Evolutionary conservation across 2,113 vertebrate species (phyloP).

Genomic region (Ctenodactylus gundi): DNA sequence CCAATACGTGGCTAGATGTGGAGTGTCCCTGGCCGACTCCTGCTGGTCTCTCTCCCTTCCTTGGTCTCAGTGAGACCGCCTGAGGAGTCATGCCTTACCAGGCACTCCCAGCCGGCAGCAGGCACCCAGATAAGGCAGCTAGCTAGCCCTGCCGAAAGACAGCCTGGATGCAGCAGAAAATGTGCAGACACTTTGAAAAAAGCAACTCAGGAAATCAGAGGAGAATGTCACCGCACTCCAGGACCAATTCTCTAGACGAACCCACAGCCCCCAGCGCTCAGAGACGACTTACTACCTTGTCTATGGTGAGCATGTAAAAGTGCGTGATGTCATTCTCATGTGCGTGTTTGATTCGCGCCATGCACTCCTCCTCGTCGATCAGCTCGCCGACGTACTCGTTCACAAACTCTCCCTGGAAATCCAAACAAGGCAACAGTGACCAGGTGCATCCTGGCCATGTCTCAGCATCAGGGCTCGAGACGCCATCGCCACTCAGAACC

Average conservation of each 20-base stretch:
- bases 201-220: neutral
- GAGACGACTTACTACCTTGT: conserved; percentile 95
- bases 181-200: fast-evolving
- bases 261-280: too few relatives aligned
- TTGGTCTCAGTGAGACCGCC: too few relatives aligned
- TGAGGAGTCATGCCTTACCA: fast-evolving
- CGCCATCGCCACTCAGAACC: fast-evolving
- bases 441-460: neutral
- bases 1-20: neutral
- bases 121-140: neutral
- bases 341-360: conserved; percentile 93
- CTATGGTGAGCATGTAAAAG: conserved; percentile 99
- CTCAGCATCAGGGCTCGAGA: neutral
- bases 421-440: neutral
- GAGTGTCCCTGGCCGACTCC: neutral
- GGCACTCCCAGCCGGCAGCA: too few relatives aligned
- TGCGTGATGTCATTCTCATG: conserved; percentile 97
- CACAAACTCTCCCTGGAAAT: conserved; percentile 95
- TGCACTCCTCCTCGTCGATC: conserved; percentile 97
- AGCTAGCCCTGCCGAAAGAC: neutral
- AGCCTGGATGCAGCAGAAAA: neutral
- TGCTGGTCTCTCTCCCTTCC: too few relatives aligned
- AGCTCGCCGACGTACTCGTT: conserved; percentile 98
- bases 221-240: neutral
- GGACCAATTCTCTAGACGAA: neutral